Base-by-base conservation (phyloP, 2,113 vertebrate species). In the Catharus bicknelli region DNA sequence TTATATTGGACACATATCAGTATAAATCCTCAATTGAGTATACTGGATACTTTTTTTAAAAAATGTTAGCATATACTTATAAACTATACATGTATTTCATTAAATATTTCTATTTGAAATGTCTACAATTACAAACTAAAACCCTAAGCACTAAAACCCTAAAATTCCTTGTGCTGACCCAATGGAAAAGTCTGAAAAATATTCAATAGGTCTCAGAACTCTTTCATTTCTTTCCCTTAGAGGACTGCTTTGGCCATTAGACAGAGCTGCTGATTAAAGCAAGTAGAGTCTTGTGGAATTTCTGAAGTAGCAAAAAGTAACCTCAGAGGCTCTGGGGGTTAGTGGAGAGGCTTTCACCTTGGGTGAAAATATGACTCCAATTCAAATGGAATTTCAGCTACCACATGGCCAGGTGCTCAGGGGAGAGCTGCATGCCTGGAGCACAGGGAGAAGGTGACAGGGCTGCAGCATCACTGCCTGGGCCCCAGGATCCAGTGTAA, bases 171-270 rank as follows among this genome's bases (percentile, higher is more conserved):
- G 13, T 51, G 62, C 25, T 66, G 19, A 82, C 64, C 36, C 67
- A 48, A 11, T 63, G 40, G 51, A 77, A 86, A 83, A 72, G 13
- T 27, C 15, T 86, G 69, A 42, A 54, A 86, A 53, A 9, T 59
- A 18, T 88, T 75, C 76, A 48, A 19, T 48, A 93, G 36, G 25
- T 86, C 34, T 69, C 74, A 83, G 64, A 85, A 82, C 53, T 83
- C 68, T 94, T 85, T 90, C 25, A 48, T 67, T 90, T 90, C 84
- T 86, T 82, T 45, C 66, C 67, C 64, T 73, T 85, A 62, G 66
- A 78, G 57, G 47, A 6, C 32, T 53, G 51, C 34, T 74, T 87
- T 81, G 34, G 36, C 32, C 63, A 43, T 88, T 80, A 74, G 58
- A 17, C 42, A 77, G 55, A 86, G 30, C 30, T 66, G 55, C 55